Conservation (phyloP, 1,140 invertebrate species). For the Idris sp. region DNA sequence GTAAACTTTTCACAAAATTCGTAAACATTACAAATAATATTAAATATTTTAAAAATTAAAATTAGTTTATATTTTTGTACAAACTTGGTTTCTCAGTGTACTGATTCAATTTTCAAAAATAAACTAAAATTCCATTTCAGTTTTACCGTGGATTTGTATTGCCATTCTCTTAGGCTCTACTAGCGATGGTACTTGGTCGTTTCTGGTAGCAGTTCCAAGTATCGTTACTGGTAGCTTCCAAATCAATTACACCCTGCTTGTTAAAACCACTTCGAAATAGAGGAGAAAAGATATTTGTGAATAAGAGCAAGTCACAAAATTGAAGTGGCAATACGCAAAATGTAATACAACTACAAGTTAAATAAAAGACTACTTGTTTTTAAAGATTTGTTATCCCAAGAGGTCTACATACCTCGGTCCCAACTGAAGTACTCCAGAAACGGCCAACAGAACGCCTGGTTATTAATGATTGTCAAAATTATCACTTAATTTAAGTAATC, state of each 20-base stretch:
- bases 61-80: too few relatives aligned
- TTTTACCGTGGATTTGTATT: too few relatives aligned
- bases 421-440: constrained; percentile 60
- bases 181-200: constrained; percentile 9
- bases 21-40: too few relatives aligned
- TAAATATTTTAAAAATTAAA: too few relatives aligned
- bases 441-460: constrained; percentile 63
- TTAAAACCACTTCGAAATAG: constrained; percentile 6
- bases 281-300: background rate
- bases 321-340: constrained; percentile 7
- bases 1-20: too few relatives aligned
- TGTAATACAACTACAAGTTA: constrained; percentile 43
- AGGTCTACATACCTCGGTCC: constrained; percentile 64
- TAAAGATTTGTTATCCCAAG: constrained; percentile 16
- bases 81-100: too few relatives aligned
- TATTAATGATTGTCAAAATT: constrained; percentile 51
- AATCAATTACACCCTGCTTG: constrained; percentile 10
- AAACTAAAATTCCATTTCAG: too few relatives aligned
- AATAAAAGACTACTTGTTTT: constrained; percentile 31
- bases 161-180: too few relatives aligned
- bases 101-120: too few relatives aligned
- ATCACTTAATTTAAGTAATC: constrained; percentile 24
- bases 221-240: constrained; percentile 16
- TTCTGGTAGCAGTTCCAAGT: background rate
- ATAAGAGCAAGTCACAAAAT: constrained; percentile 2